phyloP scores from a whole-genome alignment of 2,797 vertebrate species.

The Ibycter americanus region DNA sequence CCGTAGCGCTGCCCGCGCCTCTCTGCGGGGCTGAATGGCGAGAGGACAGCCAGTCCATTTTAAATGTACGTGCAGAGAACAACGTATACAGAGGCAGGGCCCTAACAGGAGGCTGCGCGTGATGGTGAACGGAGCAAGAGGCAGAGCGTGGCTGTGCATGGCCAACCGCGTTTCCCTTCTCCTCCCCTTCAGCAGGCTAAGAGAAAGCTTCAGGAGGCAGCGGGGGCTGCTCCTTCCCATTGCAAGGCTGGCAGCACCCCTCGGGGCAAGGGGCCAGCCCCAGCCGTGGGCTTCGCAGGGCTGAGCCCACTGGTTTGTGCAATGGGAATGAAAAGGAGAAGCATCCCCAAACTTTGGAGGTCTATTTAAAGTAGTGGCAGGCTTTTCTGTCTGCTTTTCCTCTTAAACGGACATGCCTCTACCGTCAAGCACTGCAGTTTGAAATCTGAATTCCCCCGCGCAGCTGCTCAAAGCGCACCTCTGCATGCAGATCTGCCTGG shows the following conservation, averaged over 20 bases:
- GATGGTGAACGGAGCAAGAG: background rate
- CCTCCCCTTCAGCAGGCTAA: background rate
- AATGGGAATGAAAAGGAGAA: background rate
- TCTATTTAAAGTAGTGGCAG: background rate
- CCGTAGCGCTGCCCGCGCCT: accelerated
- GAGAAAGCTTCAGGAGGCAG: accelerated
- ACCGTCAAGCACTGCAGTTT: accelerated
- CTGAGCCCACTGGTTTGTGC: accelerated
- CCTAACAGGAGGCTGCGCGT: accelerated
- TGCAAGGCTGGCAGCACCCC: background rate
- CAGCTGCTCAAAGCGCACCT: background rate
- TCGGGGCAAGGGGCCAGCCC: accelerated
- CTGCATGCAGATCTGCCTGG: background rate
- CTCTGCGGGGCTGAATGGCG: background rate
- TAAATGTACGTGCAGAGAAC: accelerated
- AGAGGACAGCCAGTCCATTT: background rate
- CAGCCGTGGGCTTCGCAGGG: background rate
- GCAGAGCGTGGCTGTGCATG: accelerated
- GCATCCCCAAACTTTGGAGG: background rate
- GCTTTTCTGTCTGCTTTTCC: background rate
- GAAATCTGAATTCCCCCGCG: background rate
- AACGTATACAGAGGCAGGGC: background rate
- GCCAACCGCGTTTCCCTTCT: background rate
- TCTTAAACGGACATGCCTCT: background rate
- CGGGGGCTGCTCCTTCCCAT: background rate